Percentiles rank a stretch among this genome's conserved stretches.
These are phyloP conservation scores for Flabesymbios commensalis DNA, from an alignment of 2,888 invertebrate species.

Conservation along the genomic window DNA sequence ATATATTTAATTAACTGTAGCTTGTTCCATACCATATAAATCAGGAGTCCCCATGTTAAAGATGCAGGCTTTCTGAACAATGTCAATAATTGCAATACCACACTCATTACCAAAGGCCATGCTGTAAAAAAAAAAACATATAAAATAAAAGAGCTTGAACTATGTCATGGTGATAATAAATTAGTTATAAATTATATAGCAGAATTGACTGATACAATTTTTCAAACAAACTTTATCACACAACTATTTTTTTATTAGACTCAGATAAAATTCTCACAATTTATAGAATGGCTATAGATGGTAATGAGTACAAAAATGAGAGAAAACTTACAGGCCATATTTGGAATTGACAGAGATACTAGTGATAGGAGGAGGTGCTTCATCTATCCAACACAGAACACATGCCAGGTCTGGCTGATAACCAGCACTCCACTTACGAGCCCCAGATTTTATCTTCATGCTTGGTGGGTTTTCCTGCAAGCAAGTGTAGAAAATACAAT, in stretches of 20 bases:
- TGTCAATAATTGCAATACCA: conserved; percentile 92
- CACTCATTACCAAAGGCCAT: conserved; percentile 97
- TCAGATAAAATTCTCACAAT: too few species aligned
- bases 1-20: too few species aligned
- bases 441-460: conserved; percentile 72
- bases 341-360: conserved; percentile 93
- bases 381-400: conserved; percentile 80
- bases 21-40: conserved; percentile 88
- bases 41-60: conserved; percentile 87
- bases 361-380: conserved; percentile 79
- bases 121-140: conserved; percentile 65
- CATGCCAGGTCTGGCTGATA: conserved; percentile 96
- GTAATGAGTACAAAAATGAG: too few species aligned
- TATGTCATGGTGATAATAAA: too few species aligned
- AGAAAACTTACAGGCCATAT: conserved; percentile 85
- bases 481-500: neutral
- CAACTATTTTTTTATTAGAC: too few species aligned
- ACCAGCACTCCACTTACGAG: conserved; percentile 85
- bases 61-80: conserved; percentile 83
- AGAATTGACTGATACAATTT: too few species aligned
- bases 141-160: too few species aligned
- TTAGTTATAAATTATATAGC: too few species aligned
- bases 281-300: too few species aligned
- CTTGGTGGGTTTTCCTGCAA: conserved; percentile 52
- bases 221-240: too few species aligned